Evolutionary conservation across 1,140 invertebrate genomes (phyloP), one percentile per base, ranked within the genome.

Genomic region (Monochamus saltuarius): DNA sequence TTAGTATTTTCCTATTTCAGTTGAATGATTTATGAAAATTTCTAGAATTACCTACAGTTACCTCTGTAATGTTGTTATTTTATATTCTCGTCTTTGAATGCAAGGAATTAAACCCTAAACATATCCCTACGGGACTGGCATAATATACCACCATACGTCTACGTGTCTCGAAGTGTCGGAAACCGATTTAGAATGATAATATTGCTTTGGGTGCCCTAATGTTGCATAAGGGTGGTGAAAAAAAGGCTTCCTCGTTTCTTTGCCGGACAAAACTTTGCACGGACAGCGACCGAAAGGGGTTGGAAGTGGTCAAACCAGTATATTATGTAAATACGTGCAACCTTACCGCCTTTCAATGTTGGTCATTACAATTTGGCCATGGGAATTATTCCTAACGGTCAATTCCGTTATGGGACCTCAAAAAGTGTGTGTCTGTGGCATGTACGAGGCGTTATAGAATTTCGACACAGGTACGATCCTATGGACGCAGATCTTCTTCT

Each of bases 291-390:
- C 10, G 45, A 56, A 56, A 56, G 53, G 43, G 53, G 53, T 56
- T 40, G 39, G 53, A 56, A 56, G 39, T 56, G 53, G 53, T 45
- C 53, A 56, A 56, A 56, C 53, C 53, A 56, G 53, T 56, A 56
- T 56, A 36, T 45, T 56, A 56, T 56, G 53, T 56, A 56, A 56
- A 56, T 56, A 29, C 22, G 22, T 29, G 22, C 22, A 29, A 29
- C 22, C 22, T 29, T 29, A 45, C 34, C 17, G 16, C 43, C 22
- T 56, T 34, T 9, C 22, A 56, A 56, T 56, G 42, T 45, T 56
- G 53, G 53, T 56, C 53, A 56, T 56, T 45, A 42, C 39, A 40
- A 34, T 14, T 19, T 45, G 39, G 53, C 19, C 42, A 56, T 56
- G 53, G 53, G 39, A 56, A 56, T 43, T 56, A 45, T 43, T 10